These are phyloP conservation scores for Drosophila meridiana DNA, from an alignment of 2,888 invertebrate species.

Conservation along the genomic window DNA sequence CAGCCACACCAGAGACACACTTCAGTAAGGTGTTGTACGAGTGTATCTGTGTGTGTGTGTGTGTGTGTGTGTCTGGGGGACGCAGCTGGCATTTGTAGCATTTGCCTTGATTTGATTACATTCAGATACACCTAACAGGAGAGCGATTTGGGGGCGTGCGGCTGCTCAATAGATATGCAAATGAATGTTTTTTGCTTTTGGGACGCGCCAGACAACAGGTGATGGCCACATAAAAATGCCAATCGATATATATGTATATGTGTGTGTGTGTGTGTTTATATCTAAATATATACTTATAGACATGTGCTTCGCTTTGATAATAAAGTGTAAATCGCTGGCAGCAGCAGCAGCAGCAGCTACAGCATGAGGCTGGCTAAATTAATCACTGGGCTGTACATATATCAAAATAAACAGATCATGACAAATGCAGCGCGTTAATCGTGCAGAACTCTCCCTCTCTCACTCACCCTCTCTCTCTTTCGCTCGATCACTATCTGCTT, in stretches of 20 bases:
- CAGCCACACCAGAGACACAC: conserved; percentile 29
- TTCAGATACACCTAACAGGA: conserved; percentile 56
- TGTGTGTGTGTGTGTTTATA: conserved; percentile 26
- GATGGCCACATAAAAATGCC: conserved; percentile 66
- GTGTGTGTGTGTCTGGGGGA: conserved; percentile 28
- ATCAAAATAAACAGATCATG: conserved; percentile 80
- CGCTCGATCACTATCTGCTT: conserved; percentile 4
- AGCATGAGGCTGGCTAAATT: conserved; percentile 55
- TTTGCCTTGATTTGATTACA: conserved; percentile 77
- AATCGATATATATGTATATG: conserved; percentile 55
- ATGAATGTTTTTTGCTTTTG: conserved; percentile 38
- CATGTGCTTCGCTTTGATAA: conserved; percentile 37
- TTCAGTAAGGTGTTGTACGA: background rate
- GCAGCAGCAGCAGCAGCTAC: conserved; percentile 18
- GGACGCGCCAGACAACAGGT: conserved; percentile 63
- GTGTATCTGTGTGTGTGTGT: background rate
- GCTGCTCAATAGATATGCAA: conserved; percentile 67
- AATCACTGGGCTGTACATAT: conserved; percentile 59
- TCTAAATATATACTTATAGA: background rate
- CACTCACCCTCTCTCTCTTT: conserved; percentile 15
- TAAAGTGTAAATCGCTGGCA: conserved; percentile 65
- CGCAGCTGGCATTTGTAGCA: conserved; percentile 62
- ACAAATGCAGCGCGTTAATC: conserved; percentile 73
- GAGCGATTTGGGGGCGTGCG: conserved; percentile 12
- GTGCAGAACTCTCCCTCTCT: conserved; percentile 44